These are phyloP conservation scores for Gambusia affinis DNA, from an alignment of 2,113 vertebrate genomes.

Conservation along the genomic window DNA sequence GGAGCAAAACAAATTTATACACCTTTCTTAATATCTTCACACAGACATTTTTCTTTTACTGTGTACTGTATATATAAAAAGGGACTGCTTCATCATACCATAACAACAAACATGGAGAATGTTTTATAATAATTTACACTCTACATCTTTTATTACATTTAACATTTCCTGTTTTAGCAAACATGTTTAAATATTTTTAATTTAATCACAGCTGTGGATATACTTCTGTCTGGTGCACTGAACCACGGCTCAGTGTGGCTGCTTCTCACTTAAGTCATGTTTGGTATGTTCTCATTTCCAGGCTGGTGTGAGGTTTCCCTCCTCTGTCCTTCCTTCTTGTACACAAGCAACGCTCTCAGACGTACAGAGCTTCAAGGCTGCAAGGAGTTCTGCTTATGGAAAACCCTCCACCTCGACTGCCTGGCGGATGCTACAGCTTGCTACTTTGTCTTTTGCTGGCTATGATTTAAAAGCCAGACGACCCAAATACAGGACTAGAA, in stretches of 20 bases:
- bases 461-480: conserved; percentile 3
- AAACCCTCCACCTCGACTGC: not conserved
- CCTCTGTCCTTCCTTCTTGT: not conserved
- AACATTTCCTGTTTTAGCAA: not conserved
- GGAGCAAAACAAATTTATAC: too few relatives aligned
- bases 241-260: not conserved
- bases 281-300: conserved; percentile 41
- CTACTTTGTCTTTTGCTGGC: not conserved
- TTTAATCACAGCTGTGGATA: not conserved
- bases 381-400: conserved; percentile 5
- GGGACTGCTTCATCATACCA: not conserved
- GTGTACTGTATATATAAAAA: too few relatives aligned
- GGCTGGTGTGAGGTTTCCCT: conserved; percentile 44
- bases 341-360: conserved; percentile 27
- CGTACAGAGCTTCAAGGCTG: not conserved
- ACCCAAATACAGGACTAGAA: conserved; percentile 3
- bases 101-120: not conserved
- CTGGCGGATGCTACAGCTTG: not conserved
- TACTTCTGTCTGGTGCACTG: not conserved
- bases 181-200: not conserved
- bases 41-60: too few relatives aligned
- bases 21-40: too few relatives aligned
- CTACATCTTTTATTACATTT: not conserved
- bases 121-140: not conserved
- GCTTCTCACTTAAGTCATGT: not conserved